Base-by-base conservation (phyloP, 2,888 invertebrate genomes). In the Polydrusus tereticollis region DNA sequence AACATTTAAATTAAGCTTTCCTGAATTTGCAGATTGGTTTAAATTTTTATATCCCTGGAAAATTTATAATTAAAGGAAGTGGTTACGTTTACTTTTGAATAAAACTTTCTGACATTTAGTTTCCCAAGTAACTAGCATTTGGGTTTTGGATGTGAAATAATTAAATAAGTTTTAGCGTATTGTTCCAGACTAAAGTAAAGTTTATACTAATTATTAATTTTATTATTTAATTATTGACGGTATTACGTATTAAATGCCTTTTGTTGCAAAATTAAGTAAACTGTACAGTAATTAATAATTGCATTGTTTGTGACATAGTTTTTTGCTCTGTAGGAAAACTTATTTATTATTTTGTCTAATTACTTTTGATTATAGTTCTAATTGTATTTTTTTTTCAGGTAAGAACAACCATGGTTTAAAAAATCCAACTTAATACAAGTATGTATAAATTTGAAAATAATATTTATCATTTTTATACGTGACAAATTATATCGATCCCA, bases 61-160 rank as follows among this genome's bases (percentile, higher is more conserved):
- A 52, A 55, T 65, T 20, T 38, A 14, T 65, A 60, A 65, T 65
- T 65, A 65, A 65, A 65, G 55, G 50, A 23, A 55, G 38, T 52
- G 20, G 33, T 64, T 16, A 33, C 20, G 55, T 64, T 65, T 55
- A 55, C 14, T 65, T 21, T 26, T 55, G 55, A 10, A 21, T 52
- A 41, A 65, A 65, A 65, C 60, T 65, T 65, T 65, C 23, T 55
- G 65, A 65, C 65, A 26, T 60, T 55, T 23, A 55, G 38, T 52
- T 65, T 55, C 65, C 38, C 55, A 55, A 14, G 29, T 18, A 52
- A 21, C 26, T 55, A 16, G 6, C 21, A 8, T 23, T 65, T 2
- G 38, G 38, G 55, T 65, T 41, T 65, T 55, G 14, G 38, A 41
- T n/a, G 41, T 23, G 26, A 55, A 26, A 55, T 65, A 65, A 55